Conservation (phyloP, 2,888 invertebrate species). For the Lutraria lutraria region DNA sequence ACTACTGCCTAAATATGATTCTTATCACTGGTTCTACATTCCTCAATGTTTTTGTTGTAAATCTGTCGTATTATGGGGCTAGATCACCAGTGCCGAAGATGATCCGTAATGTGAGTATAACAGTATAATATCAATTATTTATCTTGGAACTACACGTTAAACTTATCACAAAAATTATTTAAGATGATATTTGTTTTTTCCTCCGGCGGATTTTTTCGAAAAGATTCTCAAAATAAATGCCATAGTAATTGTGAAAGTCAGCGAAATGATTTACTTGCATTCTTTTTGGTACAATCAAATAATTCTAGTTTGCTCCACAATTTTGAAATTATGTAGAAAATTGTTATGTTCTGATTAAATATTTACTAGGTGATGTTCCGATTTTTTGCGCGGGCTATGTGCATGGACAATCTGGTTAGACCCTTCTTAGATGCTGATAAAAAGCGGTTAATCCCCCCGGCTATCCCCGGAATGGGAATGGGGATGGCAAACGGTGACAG, state of each 20-base stretch:
- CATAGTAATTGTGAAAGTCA: too few species aligned
- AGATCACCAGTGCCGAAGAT: slow-evolving; percentile 81
- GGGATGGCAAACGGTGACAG: slow-evolving; percentile 76
- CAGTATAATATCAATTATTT: too few species aligned
- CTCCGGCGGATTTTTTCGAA: too few species aligned
- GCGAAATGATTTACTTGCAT: too few species aligned
- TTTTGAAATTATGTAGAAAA: background rate
- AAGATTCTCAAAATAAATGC: too few species aligned
- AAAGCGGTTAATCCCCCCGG: slow-evolving; percentile 61
- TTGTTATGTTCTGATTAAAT: background rate
- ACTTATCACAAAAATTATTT: too few species aligned
- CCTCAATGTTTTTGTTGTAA: slow-evolving; percentile 86
- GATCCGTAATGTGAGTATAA: slow-evolving; percentile 80
- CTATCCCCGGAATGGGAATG: slow-evolving; percentile 59
- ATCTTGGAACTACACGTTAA: too few species aligned
- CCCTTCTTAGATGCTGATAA: slow-evolving; percentile 75
- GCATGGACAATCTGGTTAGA: slow-evolving; percentile 82
- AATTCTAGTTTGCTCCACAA: too few species aligned
- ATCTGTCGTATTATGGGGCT: slow-evolving; percentile 86
- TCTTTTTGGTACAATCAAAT: too few species aligned
- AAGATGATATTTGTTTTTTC: too few species aligned
- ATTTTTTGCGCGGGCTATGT: slow-evolving; percentile 81
- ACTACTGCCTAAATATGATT: slow-evolving; percentile 87
- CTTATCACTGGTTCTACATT: slow-evolving; percentile 86
- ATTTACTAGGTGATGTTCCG: slow-evolving; percentile 80